A percentile compares a stretch with the other conserved stretches of the same genome.
Evolutionary conservation across 1,140 invertebrate species (phyloP).

Genomic region (Drosophila kohkoa): DNA sequence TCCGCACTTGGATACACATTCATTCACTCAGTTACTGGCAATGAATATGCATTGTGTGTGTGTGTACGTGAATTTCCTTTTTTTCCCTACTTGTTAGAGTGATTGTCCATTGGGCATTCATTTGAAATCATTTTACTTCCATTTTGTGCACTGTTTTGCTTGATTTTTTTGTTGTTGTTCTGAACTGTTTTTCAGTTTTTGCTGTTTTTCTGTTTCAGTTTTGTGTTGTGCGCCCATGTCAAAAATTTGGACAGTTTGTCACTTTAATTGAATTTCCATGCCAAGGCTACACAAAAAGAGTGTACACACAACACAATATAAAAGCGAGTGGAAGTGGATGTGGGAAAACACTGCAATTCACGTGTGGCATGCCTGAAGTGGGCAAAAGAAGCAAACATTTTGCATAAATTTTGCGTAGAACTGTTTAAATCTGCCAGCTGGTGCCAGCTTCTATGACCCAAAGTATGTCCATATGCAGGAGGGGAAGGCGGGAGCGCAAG

Average conservation of each 20-base stretch:
- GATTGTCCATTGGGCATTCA: constrained; percentile 80
- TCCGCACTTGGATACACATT: constrained; percentile 2
- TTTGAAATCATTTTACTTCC: constrained; percentile 59
- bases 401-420: constrained; percentile 71
- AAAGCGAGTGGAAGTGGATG: constrained; percentile 31
- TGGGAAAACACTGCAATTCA: constrained; percentile 54
- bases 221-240: constrained; percentile 64
- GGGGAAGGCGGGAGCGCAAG: constrained; percentile 2
- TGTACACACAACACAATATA: constrained; percentile 30
- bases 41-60: constrained; percentile 36
- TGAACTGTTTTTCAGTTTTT: neutral
- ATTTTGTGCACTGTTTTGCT: constrained; percentile 17
- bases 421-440: constrained; percentile 66
- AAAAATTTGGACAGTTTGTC: constrained; percentile 81
- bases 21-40: neutral
- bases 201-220: neutral
- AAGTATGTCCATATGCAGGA: constrained; percentile 23
- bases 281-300: constrained; percentile 45
- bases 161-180: constrained; percentile 11
- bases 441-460: constrained; percentile 13
- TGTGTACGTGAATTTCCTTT: constrained; percentile 36
- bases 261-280: constrained; percentile 83
- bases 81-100: constrained; percentile 49
- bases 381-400: constrained; percentile 33
- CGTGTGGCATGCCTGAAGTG: constrained; percentile 27